Evolutionary conservation across 2,113 vertebrate species (phyloP).

Genomic region (Plectropomus leopardus): DNA sequence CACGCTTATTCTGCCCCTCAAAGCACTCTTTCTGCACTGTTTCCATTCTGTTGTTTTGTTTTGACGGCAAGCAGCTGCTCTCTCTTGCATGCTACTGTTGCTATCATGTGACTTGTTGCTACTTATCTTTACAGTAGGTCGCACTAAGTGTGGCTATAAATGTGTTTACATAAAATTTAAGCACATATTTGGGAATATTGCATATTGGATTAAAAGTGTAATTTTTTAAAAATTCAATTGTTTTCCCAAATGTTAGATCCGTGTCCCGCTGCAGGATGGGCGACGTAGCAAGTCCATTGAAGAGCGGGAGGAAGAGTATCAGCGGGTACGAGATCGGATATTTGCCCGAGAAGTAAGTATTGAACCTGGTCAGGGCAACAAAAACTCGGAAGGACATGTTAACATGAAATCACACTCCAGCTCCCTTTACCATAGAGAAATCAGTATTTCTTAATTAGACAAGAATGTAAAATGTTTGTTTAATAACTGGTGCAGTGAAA

Average conservation of each 20-base stretch:
- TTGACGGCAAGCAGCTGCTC: slow-evolving; percentile 43
- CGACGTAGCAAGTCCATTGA: slow-evolving; percentile 99
- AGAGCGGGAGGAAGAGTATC: slow-evolving; percentile 98
- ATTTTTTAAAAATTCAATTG: neutral
- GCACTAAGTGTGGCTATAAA: neutral
- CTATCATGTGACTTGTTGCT: slow-evolving; percentile 29
- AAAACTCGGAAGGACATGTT: neutral
- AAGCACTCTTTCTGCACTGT: slow-evolving; percentile 24
- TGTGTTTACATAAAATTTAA: neutral
- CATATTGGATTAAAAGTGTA: neutral
- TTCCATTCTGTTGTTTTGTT: slow-evolving; percentile 36
- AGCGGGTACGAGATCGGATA: slow-evolving; percentile 97
- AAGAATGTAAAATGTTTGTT: neutral
- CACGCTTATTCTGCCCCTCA: slow-evolving; percentile 14
- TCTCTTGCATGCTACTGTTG: slow-evolving; percentile 5
- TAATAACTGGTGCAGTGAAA: neutral
- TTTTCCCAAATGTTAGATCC: slow-evolving; percentile 88
- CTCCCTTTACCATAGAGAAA: neutral
- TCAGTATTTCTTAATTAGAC: neutral
- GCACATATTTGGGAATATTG: neutral
- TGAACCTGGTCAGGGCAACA: slow-evolving; percentile 28
- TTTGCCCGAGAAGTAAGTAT: slow-evolving; percentile 98
- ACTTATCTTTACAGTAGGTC: slow-evolving; percentile 12
- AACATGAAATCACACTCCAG: neutral
- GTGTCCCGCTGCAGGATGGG: slow-evolving; percentile 98